Conservation (phyloP, 2,888 invertebrate species). For the Oxyteleia sp. region DNA sequence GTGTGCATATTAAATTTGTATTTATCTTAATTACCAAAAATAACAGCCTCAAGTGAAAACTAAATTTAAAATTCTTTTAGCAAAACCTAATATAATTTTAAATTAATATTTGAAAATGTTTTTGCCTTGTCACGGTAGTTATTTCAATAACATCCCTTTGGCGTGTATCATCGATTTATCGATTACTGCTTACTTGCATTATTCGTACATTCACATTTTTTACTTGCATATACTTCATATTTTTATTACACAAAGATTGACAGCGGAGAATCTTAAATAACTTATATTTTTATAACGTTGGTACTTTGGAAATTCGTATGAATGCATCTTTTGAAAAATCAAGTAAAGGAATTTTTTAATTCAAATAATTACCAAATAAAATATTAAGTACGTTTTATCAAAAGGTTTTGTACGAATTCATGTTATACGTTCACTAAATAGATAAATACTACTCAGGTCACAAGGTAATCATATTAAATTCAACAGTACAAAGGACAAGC, state of each 20-base stretch:
- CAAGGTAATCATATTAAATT: conserved; percentile 67
- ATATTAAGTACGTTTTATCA: conserved; percentile 28
- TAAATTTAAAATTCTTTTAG: not conserved
- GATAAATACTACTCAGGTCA: conserved; percentile 60
- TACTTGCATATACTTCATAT: not conserved
- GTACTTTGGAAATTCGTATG: not conserved
- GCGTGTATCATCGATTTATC: conserved; percentile 20
- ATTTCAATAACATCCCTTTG: conserved; percentile 26
- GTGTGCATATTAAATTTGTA: too few species aligned
- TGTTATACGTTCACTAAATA: conserved; percentile 48
- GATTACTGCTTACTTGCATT: conserved; percentile 23
- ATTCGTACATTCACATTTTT: conserved; percentile 20
- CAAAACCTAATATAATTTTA: not conserved
- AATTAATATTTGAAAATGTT: not conserved
- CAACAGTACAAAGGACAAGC: conserved; percentile 59
- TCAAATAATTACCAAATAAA: conserved; percentile 29
- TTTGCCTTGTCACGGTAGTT: conserved; percentile 8
- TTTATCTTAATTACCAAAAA: not conserved
- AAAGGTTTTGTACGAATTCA: conserved; percentile 9
- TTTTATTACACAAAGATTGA: conserved; percentile 2
- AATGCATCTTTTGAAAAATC: not conserved
- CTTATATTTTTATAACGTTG: not conserved
- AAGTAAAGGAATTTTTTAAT: not conserved
- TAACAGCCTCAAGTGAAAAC: not conserved
- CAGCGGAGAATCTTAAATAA: not conserved